Evolutionary conservation across 1,140 invertebrate species (phyloP), one percentile per base, ranked within the genome.

Genomic region (Neodiprion pinetum): DNA sequence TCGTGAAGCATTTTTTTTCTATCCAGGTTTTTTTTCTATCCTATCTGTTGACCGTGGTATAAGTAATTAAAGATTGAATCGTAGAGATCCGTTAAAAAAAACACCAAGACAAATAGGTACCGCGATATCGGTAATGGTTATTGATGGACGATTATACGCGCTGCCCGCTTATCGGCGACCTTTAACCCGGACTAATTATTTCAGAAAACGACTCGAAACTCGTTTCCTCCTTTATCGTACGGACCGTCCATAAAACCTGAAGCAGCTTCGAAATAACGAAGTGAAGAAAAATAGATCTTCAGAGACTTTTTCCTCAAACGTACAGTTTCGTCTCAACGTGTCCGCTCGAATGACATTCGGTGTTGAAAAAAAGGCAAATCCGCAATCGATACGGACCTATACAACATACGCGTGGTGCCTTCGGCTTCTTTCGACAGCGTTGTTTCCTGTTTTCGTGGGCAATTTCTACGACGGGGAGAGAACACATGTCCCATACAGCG

Each of bases 161-260:
- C n/a, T 61, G n/a, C 9, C 11, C 53, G 11, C 53, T 61, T 61
- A 61, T 61, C 53, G 53, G n/a, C 8, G 53, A 61, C 53, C 8
- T 17, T 61, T 69, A 21, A 69, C 21, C 67, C 67, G 10, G 21
- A 69, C 67, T 69, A 69, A 69, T 69, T 69, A 69, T 69, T 69
- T 69, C 67, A 23, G 12, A 69, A 69, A 69, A 69, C 21, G 21
- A 14, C 14, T 23, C 14, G 10, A 69, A 21, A 65, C 17, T 65
- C 1, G 61, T 14, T 11, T 69, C 12, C 5, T 69, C 21, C 21
- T 69, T 69, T 47, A 69, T 69, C 40, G 7, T 21, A 69, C 5
- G 28, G 28, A 40, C 28, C 28, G 28, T 40, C 28, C 28, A 40
- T 40, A 21, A 69, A 69, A 11, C 21, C 17, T 69, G 11, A 7